These are phyloP conservation scores for Bettongia penicillata DNA, from an alignment of 2,113 vertebrate species.

Conservation along the genomic window DNA sequence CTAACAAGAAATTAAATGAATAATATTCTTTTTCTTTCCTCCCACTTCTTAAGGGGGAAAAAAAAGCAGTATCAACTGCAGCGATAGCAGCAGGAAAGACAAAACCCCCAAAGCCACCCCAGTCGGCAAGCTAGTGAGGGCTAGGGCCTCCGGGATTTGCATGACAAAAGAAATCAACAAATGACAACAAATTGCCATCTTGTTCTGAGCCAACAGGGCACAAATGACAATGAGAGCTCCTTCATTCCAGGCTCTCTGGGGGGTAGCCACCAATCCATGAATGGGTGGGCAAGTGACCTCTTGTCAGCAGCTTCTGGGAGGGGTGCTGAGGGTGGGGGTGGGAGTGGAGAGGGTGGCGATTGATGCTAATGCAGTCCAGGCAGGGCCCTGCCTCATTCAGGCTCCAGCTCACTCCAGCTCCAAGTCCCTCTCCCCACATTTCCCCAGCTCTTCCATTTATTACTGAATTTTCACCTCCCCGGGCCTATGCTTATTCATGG, in stretches of 20 bases:
- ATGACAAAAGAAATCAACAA: slow-evolving; percentile 89
- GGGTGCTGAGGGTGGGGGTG: neutral
- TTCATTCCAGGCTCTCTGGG: slow-evolving; percentile 77
- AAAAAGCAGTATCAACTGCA: slow-evolving; percentile 34
- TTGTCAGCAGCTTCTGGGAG: neutral
- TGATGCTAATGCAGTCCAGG: neutral
- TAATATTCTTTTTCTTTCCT: slow-evolving; percentile 77
- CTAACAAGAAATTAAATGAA: slow-evolving; percentile 83
- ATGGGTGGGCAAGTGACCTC: neutral
- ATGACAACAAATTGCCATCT: slow-evolving; percentile 87
- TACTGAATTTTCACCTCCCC: neutral
- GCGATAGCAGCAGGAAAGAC: slow-evolving; percentile 14
- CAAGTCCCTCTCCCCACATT: neutral
- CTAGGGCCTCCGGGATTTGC: slow-evolving; percentile 81
- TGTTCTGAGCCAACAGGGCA: slow-evolving; percentile 85
- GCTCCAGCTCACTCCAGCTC: neutral
- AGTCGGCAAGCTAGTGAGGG: slow-evolving; percentile 21
- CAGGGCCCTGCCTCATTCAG: neutral
- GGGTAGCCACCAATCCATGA: slow-evolving; percentile 31
- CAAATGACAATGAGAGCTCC: slow-evolving; percentile 80
- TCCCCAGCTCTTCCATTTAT: neutral
- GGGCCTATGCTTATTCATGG: neutral
- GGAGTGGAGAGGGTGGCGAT: neutral
- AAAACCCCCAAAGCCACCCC: slow-evolving; percentile 51
- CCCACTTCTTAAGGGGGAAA: slow-evolving; percentile 45